phyloP scores from a whole-genome alignment of 2,888 invertebrate species.

The Drosophila nr. medialis region DNA sequence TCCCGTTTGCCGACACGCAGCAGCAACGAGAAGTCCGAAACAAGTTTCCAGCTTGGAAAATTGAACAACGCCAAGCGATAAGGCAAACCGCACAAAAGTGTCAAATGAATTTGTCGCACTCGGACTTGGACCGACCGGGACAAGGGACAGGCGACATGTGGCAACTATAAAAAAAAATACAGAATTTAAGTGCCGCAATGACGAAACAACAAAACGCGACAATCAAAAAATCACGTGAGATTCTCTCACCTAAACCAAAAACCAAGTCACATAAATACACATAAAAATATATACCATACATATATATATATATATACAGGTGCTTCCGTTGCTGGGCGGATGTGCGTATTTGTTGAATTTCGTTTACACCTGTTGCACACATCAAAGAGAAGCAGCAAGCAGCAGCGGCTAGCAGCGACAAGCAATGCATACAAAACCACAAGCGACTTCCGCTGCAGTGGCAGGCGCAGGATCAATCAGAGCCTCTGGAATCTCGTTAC shows the following conservation, averaged over 20 bases:
- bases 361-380: slow-evolving; percentile 76
- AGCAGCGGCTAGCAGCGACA: slow-evolving; percentile 26
- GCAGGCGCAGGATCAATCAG: slow-evolving; percentile 38
- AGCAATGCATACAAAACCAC: slow-evolving; percentile 71
- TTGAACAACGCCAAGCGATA: slow-evolving; percentile 67
- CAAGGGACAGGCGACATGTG: slow-evolving; percentile 22
- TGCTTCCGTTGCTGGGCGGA: slow-evolving; percentile 64
- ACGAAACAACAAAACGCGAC: slow-evolving; percentile 35
- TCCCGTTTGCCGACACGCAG: slow-evolving; percentile 24
- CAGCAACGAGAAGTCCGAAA: slow-evolving; percentile 57
- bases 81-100: slow-evolving; percentile 70
- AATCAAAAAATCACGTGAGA: slow-evolving; percentile 63
- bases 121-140: slow-evolving; percentile 55
- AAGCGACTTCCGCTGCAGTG: slow-evolving; percentile 70
- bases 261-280: slow-evolving; percentile 1
- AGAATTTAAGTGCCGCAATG: slow-evolving; percentile 56
- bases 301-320: slow-evolving; percentile 30
- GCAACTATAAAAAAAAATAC: slow-evolving; percentile 34
- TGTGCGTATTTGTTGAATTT: slow-evolving; percentile 79
- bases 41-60: slow-evolving; percentile 69
- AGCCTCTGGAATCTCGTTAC: slow-evolving; percentile 13
- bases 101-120: slow-evolving; percentile 81
- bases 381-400: slow-evolving; percentile 35
- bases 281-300: not conserved
- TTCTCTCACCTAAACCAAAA: slow-evolving; percentile 31